Percentiles rank a stretch among this genome's conserved stretches.
Evolutionary conservation across 2,113 vertebrate genomes (phyloP).

Genomic region (Pseudorectes ferrugineus): DNA sequence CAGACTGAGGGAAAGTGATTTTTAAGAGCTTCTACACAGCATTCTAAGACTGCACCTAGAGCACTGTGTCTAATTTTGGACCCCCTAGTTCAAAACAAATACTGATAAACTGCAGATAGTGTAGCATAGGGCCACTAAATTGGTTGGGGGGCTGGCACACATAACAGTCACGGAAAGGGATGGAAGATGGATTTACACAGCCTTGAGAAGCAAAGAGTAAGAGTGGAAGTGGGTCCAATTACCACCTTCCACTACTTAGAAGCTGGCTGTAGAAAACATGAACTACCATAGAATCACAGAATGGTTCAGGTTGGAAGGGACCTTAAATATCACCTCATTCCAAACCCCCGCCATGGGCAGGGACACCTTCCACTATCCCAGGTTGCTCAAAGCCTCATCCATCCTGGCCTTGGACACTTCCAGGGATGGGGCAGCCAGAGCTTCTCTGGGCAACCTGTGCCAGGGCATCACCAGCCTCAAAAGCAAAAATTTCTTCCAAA

Average conservation of each 20-base stretch:
- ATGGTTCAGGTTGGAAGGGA: background rate
- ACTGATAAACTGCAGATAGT: background rate
- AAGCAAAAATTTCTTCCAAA: background rate
- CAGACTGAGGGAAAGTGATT: background rate
- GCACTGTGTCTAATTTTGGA: background rate
- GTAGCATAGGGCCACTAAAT: background rate
- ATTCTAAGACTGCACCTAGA: background rate
- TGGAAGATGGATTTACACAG: background rate
- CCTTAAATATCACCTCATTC: background rate
- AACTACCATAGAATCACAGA: background rate
- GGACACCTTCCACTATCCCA: rapidly evolving
- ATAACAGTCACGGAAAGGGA: background rate
- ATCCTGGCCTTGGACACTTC: background rate
- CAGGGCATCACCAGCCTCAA: background rate
- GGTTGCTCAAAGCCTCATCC: background rate
- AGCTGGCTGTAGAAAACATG: background rate
- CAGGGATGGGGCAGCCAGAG: background rate
- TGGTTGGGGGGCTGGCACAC: background rate
- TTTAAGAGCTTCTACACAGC: background rate
- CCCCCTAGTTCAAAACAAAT: background rate
- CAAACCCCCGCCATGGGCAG: background rate
- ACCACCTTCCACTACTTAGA: background rate
- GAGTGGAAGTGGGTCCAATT: background rate
- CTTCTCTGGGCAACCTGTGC: background rate
- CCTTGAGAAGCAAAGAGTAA: background rate